phyloP scores from a whole-genome alignment of 1,140 invertebrate genomes.

The Drosophila virilis region DNA sequence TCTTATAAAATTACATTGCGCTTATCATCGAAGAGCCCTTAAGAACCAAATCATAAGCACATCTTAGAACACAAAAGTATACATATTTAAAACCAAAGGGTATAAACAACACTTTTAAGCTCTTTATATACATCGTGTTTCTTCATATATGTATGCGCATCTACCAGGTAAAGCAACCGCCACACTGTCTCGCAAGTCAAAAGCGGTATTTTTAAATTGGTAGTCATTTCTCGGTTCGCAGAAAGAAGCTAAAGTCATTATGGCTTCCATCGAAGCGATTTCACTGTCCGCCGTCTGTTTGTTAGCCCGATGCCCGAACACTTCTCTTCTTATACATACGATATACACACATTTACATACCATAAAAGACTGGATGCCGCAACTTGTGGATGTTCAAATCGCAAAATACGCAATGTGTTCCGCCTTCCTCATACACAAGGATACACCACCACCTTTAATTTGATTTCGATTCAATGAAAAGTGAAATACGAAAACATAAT shows the following conservation, averaged over 20 bases:
- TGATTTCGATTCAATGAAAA: slow-evolving; percentile 75
- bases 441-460: slow-evolving; percentile 74
- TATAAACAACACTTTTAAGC: no score
- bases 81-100: no score
- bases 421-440: slow-evolving; percentile 67
- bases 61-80: no score
- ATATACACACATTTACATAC: slow-evolving; percentile 47
- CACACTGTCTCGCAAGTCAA: slow-evolving; percentile 81
- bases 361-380: slow-evolving; percentile 77
- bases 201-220: slow-evolving; percentile 79
- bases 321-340: slow-evolving; percentile 74
- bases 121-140: background rate
- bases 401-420: slow-evolving; percentile 81
- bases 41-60: no score
- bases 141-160: background rate
- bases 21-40: no score
- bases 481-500: slow-evolving; percentile 52
- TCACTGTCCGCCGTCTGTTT: slow-evolving; percentile 75
- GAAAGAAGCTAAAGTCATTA: slow-evolving; percentile 80
- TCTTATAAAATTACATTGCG: no score
- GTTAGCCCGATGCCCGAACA: slow-evolving; percentile 79
- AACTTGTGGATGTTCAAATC: slow-evolving; percentile 80
- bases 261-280: slow-evolving; percentile 82
- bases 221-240: slow-evolving; percentile 81
- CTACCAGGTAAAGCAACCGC: slow-evolving; percentile 53